phyloP scores from a whole-genome alignment of 2,888 invertebrate genomes.

The Erebia ligea region DNA sequence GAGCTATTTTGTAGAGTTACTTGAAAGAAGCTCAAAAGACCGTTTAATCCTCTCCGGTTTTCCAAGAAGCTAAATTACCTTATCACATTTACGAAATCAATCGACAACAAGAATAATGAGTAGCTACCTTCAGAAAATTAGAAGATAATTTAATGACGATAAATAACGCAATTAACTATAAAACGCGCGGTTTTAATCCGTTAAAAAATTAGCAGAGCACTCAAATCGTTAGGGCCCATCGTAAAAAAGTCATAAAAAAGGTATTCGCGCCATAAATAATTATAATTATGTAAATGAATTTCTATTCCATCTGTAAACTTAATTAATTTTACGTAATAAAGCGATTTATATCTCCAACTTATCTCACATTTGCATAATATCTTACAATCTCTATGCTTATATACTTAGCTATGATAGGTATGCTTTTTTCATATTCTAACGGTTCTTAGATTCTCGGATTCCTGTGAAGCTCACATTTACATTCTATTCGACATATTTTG shows the following conservation, averaged over 20 bases:
- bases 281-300: conserved; percentile 31
- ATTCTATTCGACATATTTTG: conserved; percentile 9
- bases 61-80: not conserved
- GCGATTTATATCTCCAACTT: conserved; percentile 33
- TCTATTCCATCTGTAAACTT: conserved; percentile 21
- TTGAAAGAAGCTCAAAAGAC: not conserved
- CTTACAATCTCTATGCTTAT: conserved; percentile 15
- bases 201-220: conserved; percentile 28
- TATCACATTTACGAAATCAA: conserved; percentile 4
- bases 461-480: conserved; percentile 1
- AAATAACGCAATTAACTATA: conserved; percentile 15
- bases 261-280: conserved; percentile 25
- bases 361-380: conserved; percentile 30
- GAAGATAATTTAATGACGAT: conserved; percentile 2
- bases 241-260: conserved; percentile 22
- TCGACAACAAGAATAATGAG: not conserved
- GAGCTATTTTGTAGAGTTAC: not conserved
- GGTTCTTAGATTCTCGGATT: conserved; percentile 11
- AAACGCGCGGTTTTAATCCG: conserved; percentile 18
- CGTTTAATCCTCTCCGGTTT: not conserved
- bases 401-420: conserved; percentile 6
- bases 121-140: conserved; percentile 6
- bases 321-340: conserved; percentile 38
- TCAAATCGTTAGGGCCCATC: conserved; percentile 23
- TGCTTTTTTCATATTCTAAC: conserved; percentile 16